Conservation (phyloP, 2,888 invertebrate species). For the Neoascia interrupta region DNA sequence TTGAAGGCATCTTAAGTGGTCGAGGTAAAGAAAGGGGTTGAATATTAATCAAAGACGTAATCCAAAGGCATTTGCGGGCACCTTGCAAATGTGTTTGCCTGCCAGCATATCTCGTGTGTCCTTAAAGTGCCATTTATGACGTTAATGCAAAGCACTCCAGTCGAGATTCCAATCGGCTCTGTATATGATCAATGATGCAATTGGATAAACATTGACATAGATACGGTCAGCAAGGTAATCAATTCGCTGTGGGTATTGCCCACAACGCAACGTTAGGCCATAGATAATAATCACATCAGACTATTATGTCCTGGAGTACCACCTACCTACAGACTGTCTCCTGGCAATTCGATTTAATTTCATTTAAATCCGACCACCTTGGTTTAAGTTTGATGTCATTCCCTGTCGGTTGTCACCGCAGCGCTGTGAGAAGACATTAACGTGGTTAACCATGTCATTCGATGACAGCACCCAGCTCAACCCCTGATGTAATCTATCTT, state of each 20-base stretch:
- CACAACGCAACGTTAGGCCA: constrained; percentile 18
- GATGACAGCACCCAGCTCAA: constrained; percentile 22
- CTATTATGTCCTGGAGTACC: neutral
- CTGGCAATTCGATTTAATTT: too few species aligned
- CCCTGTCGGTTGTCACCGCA: neutral
- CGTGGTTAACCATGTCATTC: constrained; percentile 48
- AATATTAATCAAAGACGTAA: too few species aligned
- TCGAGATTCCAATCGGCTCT: neutral
- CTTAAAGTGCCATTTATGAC: too few species aligned
- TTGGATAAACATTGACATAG: constrained; percentile 49
- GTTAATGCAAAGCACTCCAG: too few species aligned
- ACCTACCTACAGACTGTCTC: neutral
- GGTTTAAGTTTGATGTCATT: neutral
- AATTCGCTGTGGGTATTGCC: constrained; percentile 29
- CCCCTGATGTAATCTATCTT: constrained; percentile 34
- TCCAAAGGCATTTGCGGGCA: neutral
- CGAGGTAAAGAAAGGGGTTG: too few species aligned
- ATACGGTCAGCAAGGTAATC: constrained; percentile 36
- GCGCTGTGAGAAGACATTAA: constrained; percentile 38
- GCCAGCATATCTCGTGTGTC: too few species aligned
- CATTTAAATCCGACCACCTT: too few species aligned
- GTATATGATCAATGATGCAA: constrained; percentile 27
- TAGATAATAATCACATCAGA: constrained; percentile 20
- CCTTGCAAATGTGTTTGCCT: too few species aligned
- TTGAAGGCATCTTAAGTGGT: too few species aligned